Percentiles rank a stretch among this genome's conserved stretches.
Conservation (phyloP, 2,888 invertebrate species). For the Crocallis elinguaria region DNA sequence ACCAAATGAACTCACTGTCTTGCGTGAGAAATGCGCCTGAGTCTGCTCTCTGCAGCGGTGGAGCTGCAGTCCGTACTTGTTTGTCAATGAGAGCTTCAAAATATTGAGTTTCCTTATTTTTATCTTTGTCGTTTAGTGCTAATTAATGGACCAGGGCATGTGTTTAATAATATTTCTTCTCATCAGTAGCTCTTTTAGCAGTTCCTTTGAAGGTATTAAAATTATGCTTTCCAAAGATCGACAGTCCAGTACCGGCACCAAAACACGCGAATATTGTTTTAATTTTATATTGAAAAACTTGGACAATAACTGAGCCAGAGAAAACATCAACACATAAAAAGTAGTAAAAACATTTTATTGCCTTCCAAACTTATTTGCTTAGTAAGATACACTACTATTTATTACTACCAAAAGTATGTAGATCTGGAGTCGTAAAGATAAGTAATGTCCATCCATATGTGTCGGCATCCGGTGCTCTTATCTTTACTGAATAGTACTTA, state of each 20-base stretch:
- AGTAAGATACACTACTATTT: slow-evolving; percentile 11
- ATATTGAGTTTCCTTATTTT: background rate
- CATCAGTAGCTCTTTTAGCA: too few species aligned
- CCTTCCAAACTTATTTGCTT: slow-evolving; percentile 17
- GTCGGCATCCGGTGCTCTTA: background rate
- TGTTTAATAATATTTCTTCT: too few species aligned
- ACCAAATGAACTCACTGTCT: slow-evolving; percentile 33
- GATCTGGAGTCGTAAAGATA: slow-evolving; percentile 12
- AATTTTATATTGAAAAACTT: too few species aligned
- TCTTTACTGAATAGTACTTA: background rate
- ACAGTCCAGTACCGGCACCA: too few species aligned
- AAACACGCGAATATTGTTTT: too few species aligned
- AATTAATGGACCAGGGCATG: too few species aligned
- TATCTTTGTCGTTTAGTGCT: background rate
- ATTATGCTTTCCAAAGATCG: too few species aligned
- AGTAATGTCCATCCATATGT: background rate
- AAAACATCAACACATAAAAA: slow-evolving; percentile 15
- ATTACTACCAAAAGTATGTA: slow-evolving; percentile 1
- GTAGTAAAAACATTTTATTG: slow-evolving; percentile 18
- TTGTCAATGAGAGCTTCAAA: background rate
- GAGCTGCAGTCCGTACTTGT: background rate
- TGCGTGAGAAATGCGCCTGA: slow-evolving; percentile 11
- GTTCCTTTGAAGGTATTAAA: too few species aligned
- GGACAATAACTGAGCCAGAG: too few species aligned
- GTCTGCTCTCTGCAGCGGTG: background rate